phyloP scores from a whole-genome alignment of 2,113 vertebrate species.

The Crotalus tigris region DNA sequence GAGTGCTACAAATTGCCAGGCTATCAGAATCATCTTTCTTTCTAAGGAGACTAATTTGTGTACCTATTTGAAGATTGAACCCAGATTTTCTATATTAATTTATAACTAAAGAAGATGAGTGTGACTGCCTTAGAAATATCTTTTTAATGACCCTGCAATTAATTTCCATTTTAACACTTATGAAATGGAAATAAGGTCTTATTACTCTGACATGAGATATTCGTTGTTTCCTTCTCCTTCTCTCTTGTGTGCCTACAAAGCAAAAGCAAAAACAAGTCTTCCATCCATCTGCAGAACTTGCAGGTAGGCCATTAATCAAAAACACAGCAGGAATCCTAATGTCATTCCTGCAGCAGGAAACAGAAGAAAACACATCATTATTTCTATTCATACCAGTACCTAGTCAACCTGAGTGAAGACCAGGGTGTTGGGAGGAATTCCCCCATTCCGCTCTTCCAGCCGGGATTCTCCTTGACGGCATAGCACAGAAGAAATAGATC shows the following conservation, averaged over 20 bases:
- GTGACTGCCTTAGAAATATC: slow-evolving; percentile 9
- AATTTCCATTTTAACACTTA: slow-evolving; percentile 42
- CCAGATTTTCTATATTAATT: not conserved
- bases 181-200: slow-evolving; percentile 31
- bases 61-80: not conserved
- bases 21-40: too few species aligned
- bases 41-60: not conserved
- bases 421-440: not conserved
- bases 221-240: slow-evolving; percentile 11
- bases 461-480: too few species aligned
- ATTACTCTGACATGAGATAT: slow-evolving; percentile 20
- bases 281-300: slow-evolving; percentile 33
- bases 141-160: slow-evolving; percentile 40
- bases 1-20: too few species aligned
- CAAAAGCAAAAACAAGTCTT: slow-evolving; percentile 35
- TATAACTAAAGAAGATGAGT: accelerated
- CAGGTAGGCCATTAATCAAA: slow-evolving; percentile 62
- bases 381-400: slow-evolving; percentile 29
- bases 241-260: slow-evolving; percentile 19
- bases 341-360: slow-evolving; percentile 49
- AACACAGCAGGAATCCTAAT: slow-evolving; percentile 37
- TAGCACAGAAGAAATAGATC: too few species aligned
- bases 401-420: slow-evolving; percentile 33
- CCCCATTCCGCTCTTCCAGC: too few species aligned
- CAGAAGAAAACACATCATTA: slow-evolving; percentile 9